Evolutionary conservation across 64 coral and sea anemone genomes (phyloP), one percentile per base, ranked within the genome.

Genomic region (Anthopleura sola): DNA sequence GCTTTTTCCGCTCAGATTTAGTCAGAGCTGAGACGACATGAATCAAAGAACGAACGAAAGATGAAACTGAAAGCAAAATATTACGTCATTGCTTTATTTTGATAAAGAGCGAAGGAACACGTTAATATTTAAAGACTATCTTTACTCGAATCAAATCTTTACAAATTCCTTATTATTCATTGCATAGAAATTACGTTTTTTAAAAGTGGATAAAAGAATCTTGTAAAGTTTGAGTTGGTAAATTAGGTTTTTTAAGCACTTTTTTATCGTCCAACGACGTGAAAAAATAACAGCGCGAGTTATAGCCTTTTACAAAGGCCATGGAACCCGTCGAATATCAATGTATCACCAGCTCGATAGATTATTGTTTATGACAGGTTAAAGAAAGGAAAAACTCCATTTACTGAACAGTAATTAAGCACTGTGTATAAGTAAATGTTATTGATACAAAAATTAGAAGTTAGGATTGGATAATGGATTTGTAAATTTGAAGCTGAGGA

Each of bases 1-100:
- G 28, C 26, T 71, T 71, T 71, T 15, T 71, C 2, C 66, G 66
- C 13, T 71, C 29, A 71, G 28, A 31, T 31, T n/a, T n/a, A n/a
- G 34, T 71, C 66, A 34, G 58, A 26, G 29, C 66, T 5, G 34
- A 71, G 24, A 71, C 15, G 29, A 31, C 24, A 34, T 36, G 66
- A 71, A 71, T 71, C 66, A 34, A 71, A 71, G 40, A 44, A 44
- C 50, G 66, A 71, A 71, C 13, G 29, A 71, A 34, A 32, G 31
- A 36, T 36, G 66, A 71, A 71, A 71, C 0, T 16, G 34, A 12
- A 33, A 71, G 34, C 15, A 26, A 26, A 3, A 15, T 71, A 71
- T 71, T 71, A 71, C 66, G 66, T 71, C 66, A 71, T 71, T 66
- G 26, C 1, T 24, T 66, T 71, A 71, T 71, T 71, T 71, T 71